Base-by-base conservation (phyloP, 2,888 invertebrate genomes). In the Volucella zonaria region DNA sequence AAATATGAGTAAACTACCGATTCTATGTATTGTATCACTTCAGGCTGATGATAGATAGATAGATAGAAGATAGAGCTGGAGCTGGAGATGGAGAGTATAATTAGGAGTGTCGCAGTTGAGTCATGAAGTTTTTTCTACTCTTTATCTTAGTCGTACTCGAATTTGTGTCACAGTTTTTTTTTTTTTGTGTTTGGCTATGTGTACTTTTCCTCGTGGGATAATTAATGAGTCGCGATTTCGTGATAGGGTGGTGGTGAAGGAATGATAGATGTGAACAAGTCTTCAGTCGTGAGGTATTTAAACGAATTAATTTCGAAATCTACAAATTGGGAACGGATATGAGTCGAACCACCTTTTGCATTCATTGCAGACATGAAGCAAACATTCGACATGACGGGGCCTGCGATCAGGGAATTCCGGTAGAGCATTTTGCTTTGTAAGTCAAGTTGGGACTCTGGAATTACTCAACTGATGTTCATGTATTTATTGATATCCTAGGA, bases 61-160 rank as follows among this genome's bases (percentile, higher is more conserved):
- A 23, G 3, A 23, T 31, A 4, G 6, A 31, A 31, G 6, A 6
- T 6, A 31, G 31, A 31, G 31, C 31, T 23, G 23, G 23, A 42
- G 45, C 43, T 43, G 45, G 3, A n/a, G 42, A 42, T 45, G 11
- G 43, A 47, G 15, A 31, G 18, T 15, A 31, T 38, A 18, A 62
- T 54, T 62, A 54, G 62, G 73, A 64, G 73, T 73, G 73, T 62
- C 54, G 12, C 45, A 38, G 73, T 54, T 73, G 62, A 62, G 73
- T 73, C 62, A 73, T 47, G 31, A 43, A 31, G 8, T 23, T 14
- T n/a, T 14, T 10, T 18, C 23, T 3, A 8, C 3, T 11, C 8
- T 42, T 8, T 54, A 23, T 62, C 6, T 61, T n/a, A 8, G 18
- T 49, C 23, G 12, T 61, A 23, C 14, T 31, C 15, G 14, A 15